These are phyloP conservation scores for Calyptomena viridis DNA, from an alignment of 2,113 vertebrate species.

Conservation along the genomic window DNA sequence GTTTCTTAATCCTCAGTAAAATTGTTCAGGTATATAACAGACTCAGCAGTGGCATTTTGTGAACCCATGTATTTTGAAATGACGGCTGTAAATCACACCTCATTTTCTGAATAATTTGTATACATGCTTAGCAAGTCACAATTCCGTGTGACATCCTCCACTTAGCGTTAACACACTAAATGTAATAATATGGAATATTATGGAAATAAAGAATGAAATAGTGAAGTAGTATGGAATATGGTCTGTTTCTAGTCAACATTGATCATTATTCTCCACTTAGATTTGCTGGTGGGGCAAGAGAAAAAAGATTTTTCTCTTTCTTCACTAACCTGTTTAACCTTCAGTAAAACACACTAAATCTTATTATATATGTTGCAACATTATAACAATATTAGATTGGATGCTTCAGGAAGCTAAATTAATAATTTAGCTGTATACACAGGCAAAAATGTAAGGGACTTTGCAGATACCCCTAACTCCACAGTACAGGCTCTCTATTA, in stretches of 20 bases:
- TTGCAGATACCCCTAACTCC: fast-evolving
- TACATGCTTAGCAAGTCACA: background rate
- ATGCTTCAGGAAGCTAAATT: background rate
- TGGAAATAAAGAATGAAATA: no score
- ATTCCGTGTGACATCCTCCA: background rate
- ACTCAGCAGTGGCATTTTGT: background rate
- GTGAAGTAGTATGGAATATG: background rate
- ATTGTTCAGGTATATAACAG: background rate
- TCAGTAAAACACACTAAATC: background rate
- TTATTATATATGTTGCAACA: background rate
- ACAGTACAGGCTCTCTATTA: background rate
- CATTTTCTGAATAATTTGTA: background rate
- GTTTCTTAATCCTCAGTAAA: background rate
- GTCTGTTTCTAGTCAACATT: background rate
- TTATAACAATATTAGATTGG: background rate
- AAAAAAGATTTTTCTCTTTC: background rate
- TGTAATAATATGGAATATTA: background rate
- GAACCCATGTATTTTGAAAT: background rate
- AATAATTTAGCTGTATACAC: background rate
- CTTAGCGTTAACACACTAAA: background rate
- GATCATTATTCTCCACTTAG: background rate
- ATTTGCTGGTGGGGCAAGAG: background rate
- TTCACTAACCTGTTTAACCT: background rate
- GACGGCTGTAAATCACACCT: background rate
- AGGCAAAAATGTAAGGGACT: background rate